Base-by-base conservation (phyloP, 2,888 invertebrate species). In the Amphipoea lucens region DNA sequence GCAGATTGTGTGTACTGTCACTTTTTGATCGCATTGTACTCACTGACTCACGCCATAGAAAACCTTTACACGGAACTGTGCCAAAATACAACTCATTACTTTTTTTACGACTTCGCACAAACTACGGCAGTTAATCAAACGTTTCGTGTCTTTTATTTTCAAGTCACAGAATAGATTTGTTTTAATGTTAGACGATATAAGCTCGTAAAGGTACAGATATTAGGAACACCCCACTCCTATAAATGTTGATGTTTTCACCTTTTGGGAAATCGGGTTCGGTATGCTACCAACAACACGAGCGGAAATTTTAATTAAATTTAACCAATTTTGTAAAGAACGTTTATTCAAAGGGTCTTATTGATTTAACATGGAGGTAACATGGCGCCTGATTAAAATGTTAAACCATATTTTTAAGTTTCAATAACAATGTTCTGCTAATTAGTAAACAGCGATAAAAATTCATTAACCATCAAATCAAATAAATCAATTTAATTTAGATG, bases 271-370 rank as follows among this genome's bases (percentile, higher is more conserved):
- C 89, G 80, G 79, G 89, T 89, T 87, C 87, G 86, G 87, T 90
- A 90, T 87, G 83, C 87, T 87, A 79, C 81, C 74, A 88, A 87
- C 89, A 90, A 87, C 86, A 87, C 86, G 87, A 89, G 87, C 81
- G 72, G 81, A 86, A 88, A 87, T 90, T 91, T 91, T 91, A 90
- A 92, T 92, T 90, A 92, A 89, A 85, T 89, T 88, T 87, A 87
- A 88, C 87, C 85, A 90, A 89, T 90, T 84, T 83, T 82, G 81
- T 86, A 77, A 88, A 82, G 86, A 84, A 90, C 85, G 82, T 90
- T 89, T 77, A 84, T 81, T 83, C 73, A 66, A 80, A 83, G 82
- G 82, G 80, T 81, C 74, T 83, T 85, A 87, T 81, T 83, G 85
- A 85, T 88, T 87, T 82, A 81, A 77, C 82, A 84, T 82, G 81